Evolutionary conservation across 2,113 vertebrate genomes (phyloP).

Genomic region (Cygnus atratus): DNA sequence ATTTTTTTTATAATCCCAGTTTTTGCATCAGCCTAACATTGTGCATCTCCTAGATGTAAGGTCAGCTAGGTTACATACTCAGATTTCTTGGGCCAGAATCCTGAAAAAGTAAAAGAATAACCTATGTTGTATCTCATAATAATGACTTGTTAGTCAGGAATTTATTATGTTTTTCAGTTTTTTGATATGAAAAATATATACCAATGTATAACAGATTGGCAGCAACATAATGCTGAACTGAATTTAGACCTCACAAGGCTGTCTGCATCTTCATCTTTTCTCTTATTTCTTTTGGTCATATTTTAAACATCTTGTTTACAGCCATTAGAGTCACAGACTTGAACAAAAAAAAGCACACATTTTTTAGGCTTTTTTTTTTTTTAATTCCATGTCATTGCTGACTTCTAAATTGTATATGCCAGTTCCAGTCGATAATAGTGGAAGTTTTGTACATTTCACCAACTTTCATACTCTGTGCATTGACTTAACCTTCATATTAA

Average conservation of each 20-base stretch:
- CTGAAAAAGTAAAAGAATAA: neutral
- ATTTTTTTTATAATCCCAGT: neutral
- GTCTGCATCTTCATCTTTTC: neutral
- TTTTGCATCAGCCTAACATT: neutral
- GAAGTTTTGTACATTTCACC: neutral
- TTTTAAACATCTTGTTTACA: neutral
- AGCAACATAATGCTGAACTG: neutral
- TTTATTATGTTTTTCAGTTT: neutral
- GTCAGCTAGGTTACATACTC: neutral
- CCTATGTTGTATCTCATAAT: neutral
- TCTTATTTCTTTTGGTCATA: neutral
- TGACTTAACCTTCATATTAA: neutral
- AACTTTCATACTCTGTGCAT: neutral
- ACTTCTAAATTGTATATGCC: neutral
- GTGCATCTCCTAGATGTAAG: neutral
- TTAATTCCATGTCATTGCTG: neutral
- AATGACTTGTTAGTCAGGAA: neutral
- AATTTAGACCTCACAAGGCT: neutral
- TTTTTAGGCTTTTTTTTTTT: neutral
- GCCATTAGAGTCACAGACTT: neutral
- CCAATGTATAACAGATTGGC: neutral
- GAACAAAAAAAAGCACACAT: neutral
- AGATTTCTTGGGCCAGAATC: neutral
- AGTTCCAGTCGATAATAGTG: neutral
- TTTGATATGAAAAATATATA: neutral